phyloP scores from a whole-genome alignment of 2,888 invertebrate species.

The Spialia ferax region DNA sequence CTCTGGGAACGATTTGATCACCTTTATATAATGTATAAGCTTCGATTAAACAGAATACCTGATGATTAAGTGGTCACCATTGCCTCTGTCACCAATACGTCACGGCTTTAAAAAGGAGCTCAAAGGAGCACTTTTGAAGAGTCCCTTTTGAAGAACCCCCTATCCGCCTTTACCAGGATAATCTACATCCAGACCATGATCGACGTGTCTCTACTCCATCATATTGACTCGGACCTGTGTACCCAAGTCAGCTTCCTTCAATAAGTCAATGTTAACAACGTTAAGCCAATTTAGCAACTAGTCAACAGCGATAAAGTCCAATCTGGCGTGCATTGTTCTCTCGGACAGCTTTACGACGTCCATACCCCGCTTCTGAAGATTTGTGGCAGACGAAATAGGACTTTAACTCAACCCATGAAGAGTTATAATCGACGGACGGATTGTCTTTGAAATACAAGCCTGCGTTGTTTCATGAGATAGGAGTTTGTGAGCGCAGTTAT shows the following conservation, averaged over 20 bases:
- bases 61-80: too few relatives aligned
- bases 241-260: conserved; percentile 8
- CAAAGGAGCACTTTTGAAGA: too few relatives aligned
- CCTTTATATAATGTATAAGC: too few relatives aligned
- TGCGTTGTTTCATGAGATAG: conserved; percentile 18
- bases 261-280: conserved; percentile 21
- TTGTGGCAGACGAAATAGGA: conserved; percentile 56
- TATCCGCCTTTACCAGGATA: too few relatives aligned
- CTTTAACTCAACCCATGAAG: conserved; percentile 54
- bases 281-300: conserved; percentile 24
- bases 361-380: conserved; percentile 16
- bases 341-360: conserved; percentile 31
- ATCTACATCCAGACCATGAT: neutral
- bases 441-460: neutral
- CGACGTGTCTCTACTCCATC: conserved; percentile 9
- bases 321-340: conserved; percentile 13
- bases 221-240: conserved; percentile 11
- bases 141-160: too few relatives aligned
- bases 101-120: too few relatives aligned
- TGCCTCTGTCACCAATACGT: too few relatives aligned
- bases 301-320: conserved; percentile 24
- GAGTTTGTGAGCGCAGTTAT: conserved; percentile 15
- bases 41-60: too few relatives aligned
- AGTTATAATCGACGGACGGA: conserved; percentile 59
- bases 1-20: neutral